Evolutionary conservation across 1,140 invertebrate genomes (phyloP).

Genomic region (Dinoponera quadriceps): DNA sequence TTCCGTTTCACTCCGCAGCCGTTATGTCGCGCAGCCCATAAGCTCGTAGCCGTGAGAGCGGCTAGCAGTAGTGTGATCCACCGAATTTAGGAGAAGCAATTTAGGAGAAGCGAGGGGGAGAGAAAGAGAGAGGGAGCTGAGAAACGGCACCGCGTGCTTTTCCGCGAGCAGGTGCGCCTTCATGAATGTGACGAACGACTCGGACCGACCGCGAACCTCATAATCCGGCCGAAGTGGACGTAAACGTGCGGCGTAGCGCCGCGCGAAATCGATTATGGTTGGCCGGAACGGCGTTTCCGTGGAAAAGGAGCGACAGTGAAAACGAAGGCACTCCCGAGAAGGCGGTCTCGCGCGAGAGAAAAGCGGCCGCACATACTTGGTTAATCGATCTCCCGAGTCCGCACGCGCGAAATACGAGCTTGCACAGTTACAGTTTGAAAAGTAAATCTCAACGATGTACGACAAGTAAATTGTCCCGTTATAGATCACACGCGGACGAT

Average conservation of each 20-base stretch:
- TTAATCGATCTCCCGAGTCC: background rate
- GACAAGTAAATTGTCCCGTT: background rate
- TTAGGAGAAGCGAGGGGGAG: conserved; percentile 1
- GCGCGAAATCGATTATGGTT: conserved; percentile 5
- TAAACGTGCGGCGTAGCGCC: background rate
- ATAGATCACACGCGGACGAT: background rate
- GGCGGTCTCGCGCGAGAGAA: background rate
- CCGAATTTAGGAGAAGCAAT: conserved; percentile 24
- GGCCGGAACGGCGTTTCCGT: background rate
- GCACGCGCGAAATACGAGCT: background rate
- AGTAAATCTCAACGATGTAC: background rate
- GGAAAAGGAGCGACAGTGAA: background rate
- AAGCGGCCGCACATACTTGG: background rate
- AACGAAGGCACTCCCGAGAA: background rate
- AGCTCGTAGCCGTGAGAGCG: background rate
- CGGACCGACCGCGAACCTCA: background rate
- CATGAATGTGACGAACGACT: conserved; percentile 24
- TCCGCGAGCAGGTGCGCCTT: conserved; percentile 16
- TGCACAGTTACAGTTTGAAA: background rate
- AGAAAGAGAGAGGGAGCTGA: background rate
- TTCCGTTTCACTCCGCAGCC: background rate
- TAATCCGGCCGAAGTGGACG: conserved; percentile 1
- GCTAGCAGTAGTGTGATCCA: background rate
- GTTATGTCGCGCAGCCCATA: background rate
- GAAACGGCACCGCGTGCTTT: conserved; percentile 25